Evolutionary conservation across 2,888 invertebrate species (phyloP).

Genomic region (Parnassius apollo): DNA sequence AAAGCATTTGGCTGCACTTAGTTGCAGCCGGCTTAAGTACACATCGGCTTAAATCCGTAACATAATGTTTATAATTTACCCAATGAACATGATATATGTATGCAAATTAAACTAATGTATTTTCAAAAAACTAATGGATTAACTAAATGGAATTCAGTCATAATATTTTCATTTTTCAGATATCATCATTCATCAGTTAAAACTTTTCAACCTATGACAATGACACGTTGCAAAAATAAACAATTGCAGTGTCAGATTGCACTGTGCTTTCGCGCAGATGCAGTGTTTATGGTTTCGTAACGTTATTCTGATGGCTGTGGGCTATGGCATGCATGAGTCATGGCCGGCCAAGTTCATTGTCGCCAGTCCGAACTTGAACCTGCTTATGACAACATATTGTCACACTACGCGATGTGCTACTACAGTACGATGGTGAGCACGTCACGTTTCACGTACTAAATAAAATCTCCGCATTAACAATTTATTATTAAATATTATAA

Average conservation of each 20-base stretch:
- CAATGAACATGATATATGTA: no score
- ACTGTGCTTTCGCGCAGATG: constrained; percentile 54
- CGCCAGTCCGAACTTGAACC: constrained; percentile 78
- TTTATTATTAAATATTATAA: no score
- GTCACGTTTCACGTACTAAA: no score
- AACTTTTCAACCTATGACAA: not conserved
- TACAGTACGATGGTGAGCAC: constrained; percentile 25
- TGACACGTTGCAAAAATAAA: constrained; percentile 4
- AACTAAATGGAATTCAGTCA: no score
- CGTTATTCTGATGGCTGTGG: constrained; percentile 63
- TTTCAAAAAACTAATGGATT: no score
- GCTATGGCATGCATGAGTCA: constrained; percentile 72
- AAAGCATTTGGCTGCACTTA: no score
- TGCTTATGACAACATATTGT: constrained; percentile 46
- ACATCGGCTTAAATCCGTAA: no score
- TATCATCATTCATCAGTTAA: not conserved
- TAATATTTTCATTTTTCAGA: no score
- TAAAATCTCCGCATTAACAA: no score
- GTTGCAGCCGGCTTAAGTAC: no score
- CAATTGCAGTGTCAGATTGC: constrained; percentile 36
- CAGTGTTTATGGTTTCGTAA: constrained; percentile 77
- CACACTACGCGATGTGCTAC: constrained; percentile 50
- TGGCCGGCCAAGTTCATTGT: constrained; percentile 79
- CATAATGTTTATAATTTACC: no score
- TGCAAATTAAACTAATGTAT: no score